Evolutionary conservation across 2,797 vertebrate genomes (phyloP), one percentile per base, ranked within the genome.

Genomic region (Natrix natrix): DNA sequence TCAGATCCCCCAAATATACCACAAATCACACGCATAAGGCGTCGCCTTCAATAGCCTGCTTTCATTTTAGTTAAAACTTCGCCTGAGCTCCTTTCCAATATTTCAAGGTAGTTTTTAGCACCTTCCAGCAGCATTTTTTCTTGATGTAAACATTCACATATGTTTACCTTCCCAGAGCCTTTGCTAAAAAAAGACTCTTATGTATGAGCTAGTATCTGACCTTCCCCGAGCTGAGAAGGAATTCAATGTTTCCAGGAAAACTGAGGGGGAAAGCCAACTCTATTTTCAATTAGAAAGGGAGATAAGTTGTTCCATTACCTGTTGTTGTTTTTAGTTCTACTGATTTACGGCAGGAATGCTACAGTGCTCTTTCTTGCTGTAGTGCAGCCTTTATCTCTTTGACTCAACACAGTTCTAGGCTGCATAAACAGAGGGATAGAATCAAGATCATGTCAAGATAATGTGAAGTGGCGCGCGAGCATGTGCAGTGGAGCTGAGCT

Each of bases 81-180:
- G 92, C 89, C 91, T 93, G 63, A 95, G 92, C 93, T 94, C 94
- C 61, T 94, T 92, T 24, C 69, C 95, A 93, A 91, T 63, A 93
- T 91, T 93, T 89, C 91, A 95, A 95, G 66, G 86, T 88, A 69
- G 91, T 92, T 86, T 88, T 56, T 94, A 93, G 61, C 93, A 94
- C 95, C 94, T 95, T 95, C 87, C 95, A 95, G 87, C 78, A 95
- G 63, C 92, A 22, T 94, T 90, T 95, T 83, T 97, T 95, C 92
- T 69, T 86, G n/a, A 94, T 93, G 93, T 61, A 95, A 94, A 91
- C 92, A 94, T 92, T 90, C 90, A 92, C 57, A 86, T 28, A 93
- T 86, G 94, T 96, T 96, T 94, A 92, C 94, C 91, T 94, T 93
- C 95, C 95, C 93, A 94, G 94, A 97, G 95, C 20, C 90, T 61